These are phyloP conservation scores for Esox lucius DNA, from an alignment of 2,797 vertebrate genomes.

Conservation along the genomic window DNA sequence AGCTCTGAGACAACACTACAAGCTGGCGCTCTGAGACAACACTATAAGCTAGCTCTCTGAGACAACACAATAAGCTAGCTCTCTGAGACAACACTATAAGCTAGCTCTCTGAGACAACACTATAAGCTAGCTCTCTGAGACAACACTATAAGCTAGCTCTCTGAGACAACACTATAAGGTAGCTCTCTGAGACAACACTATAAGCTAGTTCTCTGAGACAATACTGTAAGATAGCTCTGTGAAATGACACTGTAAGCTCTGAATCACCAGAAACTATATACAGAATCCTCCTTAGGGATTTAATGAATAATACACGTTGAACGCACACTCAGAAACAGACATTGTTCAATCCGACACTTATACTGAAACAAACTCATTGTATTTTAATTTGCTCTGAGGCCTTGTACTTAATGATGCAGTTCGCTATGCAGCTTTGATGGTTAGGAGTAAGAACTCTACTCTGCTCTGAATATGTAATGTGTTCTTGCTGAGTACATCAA, in stretches of 20 bases:
- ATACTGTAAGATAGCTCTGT: no score
- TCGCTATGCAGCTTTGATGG: slow-evolving; percentile 29
- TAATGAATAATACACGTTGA: slow-evolving; percentile 45
- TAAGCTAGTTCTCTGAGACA: no score
- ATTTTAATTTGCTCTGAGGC: slow-evolving; percentile 23
- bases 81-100: no score
- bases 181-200: no score
- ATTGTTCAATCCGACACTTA: slow-evolving; percentile 5
- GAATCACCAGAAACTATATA: slow-evolving; percentile 35
- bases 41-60: no score
- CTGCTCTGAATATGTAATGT: slow-evolving; percentile 32
- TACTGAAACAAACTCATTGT: slow-evolving; percentile 12
- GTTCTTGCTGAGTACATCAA: slow-evolving; percentile 33
- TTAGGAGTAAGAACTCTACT: slow-evolving; percentile 29
- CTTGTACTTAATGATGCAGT: slow-evolving; percentile 40
- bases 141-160: no score
- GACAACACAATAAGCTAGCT: no score
- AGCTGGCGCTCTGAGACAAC: no score
- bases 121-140: no score
- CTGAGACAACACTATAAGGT: no score
- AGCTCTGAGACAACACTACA: no score
- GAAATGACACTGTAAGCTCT: neutral
- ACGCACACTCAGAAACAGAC: slow-evolving; percentile 17
- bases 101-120: no score
- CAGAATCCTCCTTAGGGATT: slow-evolving; percentile 20